Conservation (phyloP, 2,888 invertebrate genomes). For the Phyllotreta cruciferae region DNA sequence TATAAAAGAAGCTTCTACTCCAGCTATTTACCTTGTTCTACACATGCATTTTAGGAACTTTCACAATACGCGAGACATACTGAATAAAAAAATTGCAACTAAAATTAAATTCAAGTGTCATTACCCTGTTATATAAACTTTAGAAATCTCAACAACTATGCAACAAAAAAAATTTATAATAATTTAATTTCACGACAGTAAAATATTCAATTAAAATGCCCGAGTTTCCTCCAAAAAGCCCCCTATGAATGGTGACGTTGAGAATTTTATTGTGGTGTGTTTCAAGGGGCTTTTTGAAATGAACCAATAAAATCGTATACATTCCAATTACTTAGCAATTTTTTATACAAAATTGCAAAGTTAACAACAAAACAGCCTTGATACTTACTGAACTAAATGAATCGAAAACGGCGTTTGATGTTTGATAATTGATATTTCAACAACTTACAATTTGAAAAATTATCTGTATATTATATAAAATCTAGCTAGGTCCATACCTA, state of each 20-base stretch:
- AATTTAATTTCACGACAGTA: conserved; percentile 2
- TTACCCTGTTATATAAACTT: conserved; percentile 30
- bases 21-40: not conserved
- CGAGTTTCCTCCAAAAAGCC: conserved; percentile 1
- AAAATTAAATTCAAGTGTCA: conserved; percentile 32
- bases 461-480: conserved; percentile 48
- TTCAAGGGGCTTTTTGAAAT: not conserved
- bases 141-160: conserved; percentile 18
- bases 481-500: conserved; percentile 48
- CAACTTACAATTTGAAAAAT: conserved; percentile 42
- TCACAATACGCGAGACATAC: conserved; percentile 7
- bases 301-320: conserved; percentile 17
- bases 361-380: conserved; percentile 28
- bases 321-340: conserved; percentile 32
- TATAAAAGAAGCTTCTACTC: not conserved
- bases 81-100: conserved; percentile 16
- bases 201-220: conserved; percentile 9
- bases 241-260: no score
- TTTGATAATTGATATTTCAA: conserved; percentile 31
- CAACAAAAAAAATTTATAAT: conserved; percentile 7
- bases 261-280: not conserved
- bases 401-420: conserved; percentile 36
- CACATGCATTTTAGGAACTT: conserved; percentile 3
- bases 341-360: conserved; percentile 25
- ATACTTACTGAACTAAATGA: conserved; percentile 30